phyloP scores from a whole-genome alignment of 1,140 invertebrate species.

The Phthorimaea operculella region DNA sequence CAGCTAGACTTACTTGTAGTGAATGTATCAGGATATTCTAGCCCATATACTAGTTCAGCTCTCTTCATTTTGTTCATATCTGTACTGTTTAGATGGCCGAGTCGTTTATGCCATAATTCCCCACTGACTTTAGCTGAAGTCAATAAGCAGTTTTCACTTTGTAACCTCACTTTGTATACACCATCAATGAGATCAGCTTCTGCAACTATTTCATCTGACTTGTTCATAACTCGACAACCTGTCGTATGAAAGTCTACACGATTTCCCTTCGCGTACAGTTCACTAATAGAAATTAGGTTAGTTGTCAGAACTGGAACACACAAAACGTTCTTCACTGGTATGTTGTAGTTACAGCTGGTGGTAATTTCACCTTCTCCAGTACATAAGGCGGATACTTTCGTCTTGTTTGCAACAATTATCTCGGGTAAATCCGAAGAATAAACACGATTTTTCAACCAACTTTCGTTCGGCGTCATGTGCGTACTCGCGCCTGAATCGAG shows the following conservation, averaged over 20 bases:
- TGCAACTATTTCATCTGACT: neutral
- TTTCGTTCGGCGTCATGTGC: slow-evolving; percentile 11
- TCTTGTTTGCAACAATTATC: slow-evolving; percentile 25
- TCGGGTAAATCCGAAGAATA: slow-evolving; percentile 15
- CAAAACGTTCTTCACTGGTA: slow-evolving; percentile 20
- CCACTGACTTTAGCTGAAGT: too few species aligned
- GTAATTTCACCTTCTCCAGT: slow-evolving; percentile 20
- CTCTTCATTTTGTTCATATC: slow-evolving; percentile 8
- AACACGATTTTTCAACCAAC: slow-evolving; percentile 9
- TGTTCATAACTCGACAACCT: slow-evolving; percentile 3
- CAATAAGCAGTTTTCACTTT: neutral
- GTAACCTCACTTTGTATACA: slow-evolving; percentile 4
- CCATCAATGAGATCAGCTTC: slow-evolving; percentile 1
- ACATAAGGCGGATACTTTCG: slow-evolving; percentile 24
- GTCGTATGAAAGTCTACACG: neutral
- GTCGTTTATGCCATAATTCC: slow-evolving; percentile 8
- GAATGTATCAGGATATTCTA: neutral
- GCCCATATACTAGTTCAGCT: slow-evolving; percentile 7
- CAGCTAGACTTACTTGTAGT: slow-evolving; percentile 7
- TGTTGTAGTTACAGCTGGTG: slow-evolving; percentile 14
- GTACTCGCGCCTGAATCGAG: too few species aligned
- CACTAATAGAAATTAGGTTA: slow-evolving; percentile 32
- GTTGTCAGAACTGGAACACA: slow-evolving; percentile 21
- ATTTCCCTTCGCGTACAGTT: slow-evolving; percentile 24
- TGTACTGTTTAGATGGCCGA: slow-evolving; percentile 8